Evolutionary conservation across 2,888 invertebrate species (phyloP).

Genomic region (Cylindroiulus punctatus): DNA sequence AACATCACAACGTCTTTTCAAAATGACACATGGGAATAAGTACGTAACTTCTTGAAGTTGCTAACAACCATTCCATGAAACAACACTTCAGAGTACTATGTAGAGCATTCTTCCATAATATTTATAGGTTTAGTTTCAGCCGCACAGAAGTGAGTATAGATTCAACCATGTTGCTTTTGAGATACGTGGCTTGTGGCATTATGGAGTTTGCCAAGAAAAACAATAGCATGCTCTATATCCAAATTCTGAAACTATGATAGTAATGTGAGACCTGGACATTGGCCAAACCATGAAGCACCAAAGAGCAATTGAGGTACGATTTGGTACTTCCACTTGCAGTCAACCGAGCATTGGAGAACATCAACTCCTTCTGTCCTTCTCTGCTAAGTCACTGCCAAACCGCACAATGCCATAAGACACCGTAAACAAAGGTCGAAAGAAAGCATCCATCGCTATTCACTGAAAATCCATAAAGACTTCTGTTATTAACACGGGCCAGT

Average conservation of each 20-base stretch:
- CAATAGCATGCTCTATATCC: not conserved
- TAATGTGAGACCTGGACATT: not conserved
- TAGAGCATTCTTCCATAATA: not conserved
- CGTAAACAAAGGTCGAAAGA: conserved; percentile 7
- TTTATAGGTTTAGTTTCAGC: not conserved
- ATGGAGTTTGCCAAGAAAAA: not conserved
- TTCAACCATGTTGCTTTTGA: not conserved
- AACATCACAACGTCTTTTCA: not conserved
- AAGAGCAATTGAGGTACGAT: not conserved
- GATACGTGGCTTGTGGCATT: not conserved
- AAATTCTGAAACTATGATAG: not conserved
- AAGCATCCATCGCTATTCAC: not conserved
- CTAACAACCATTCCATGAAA: not conserved
- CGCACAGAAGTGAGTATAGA: not conserved
- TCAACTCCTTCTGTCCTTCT: not conserved
- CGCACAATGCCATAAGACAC: conserved; percentile 10
- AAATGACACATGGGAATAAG: not conserved
- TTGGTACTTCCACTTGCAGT: not conserved
- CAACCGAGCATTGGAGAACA: not conserved
- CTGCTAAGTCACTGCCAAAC: conserved; percentile 13
- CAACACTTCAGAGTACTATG: not conserved
- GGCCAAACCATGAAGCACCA: conserved; percentile 9
- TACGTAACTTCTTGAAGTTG: not conserved
- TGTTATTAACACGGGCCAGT: conserved; percentile 18
- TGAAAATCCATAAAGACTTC: conserved; percentile 4